Conservation (phyloP, 2,113 vertebrate genomes). For the Pomatorhinus ruficollis region DNA sequence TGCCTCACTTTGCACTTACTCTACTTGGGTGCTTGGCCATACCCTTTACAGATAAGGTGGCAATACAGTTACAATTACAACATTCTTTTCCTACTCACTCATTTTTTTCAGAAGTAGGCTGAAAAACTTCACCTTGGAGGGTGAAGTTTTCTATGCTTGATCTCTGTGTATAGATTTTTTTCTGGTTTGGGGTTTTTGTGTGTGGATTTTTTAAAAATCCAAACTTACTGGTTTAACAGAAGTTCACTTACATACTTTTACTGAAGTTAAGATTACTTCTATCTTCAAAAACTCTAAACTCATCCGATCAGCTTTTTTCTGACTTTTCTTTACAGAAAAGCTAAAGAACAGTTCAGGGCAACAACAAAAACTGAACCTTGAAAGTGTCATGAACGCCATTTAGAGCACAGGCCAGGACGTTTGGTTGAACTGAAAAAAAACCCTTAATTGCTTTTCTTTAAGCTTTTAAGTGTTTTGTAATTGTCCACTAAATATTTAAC, state of each 20-base stretch:
- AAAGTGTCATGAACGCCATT: neutral
- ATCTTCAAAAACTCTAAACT: neutral
- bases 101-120: neutral
- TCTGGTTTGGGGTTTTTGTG: neutral
- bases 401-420: neutral
- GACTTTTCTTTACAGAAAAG: neutral
- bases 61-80: neutral
- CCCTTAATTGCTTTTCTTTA: neutral
- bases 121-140: neutral
- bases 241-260: neutral
- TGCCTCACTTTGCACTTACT: conserved; percentile 53
- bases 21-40: neutral
- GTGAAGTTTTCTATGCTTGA: neutral
- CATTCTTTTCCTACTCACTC: conserved; percentile 11
- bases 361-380: neutral
- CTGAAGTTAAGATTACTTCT: neutral
- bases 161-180: neutral
- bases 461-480: neutral
- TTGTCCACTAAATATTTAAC: neutral
- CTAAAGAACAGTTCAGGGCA: neutral
- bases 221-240: neutral
- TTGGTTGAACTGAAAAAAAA: neutral
- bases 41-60: conserved; percentile 43
- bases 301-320: neutral
- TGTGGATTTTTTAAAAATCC: neutral